Percentiles rank a stretch among this genome's conserved stretches.
These are phyloP conservation scores for Zoanthus gigantus DNA, from an alignment of 92 coral and sea anemone species.

Conservation along the genomic window DNA sequence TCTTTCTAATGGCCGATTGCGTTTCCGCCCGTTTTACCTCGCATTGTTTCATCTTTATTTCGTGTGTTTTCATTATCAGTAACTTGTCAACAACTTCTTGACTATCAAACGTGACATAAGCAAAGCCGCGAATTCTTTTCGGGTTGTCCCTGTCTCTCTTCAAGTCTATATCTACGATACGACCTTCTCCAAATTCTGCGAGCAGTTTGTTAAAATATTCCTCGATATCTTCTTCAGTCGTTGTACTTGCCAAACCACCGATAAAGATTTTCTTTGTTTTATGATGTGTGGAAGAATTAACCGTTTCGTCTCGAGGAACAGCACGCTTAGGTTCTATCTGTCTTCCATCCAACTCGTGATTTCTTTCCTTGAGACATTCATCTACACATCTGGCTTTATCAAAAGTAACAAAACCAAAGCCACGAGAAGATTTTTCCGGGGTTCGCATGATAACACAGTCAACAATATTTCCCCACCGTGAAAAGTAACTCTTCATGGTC, in stretches of 20 bases:
- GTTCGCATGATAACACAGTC: constrained; percentile 95
- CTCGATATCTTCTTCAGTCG: constrained; percentile 86
- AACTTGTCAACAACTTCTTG: constrained; percentile 93
- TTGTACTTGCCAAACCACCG: constrained; percentile 97
- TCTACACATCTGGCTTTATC: constrained; percentile 86
- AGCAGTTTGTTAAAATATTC: constrained; percentile 85
- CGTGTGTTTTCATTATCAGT: constrained; percentile 84
- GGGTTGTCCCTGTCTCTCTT: constrained; percentile 91
- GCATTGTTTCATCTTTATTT: constrained; percentile 93
- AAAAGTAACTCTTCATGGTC: constrained; percentile 86
- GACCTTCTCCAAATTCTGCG: constrained; percentile 80
- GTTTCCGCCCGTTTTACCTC: constrained; percentile 98
- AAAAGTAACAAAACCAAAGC: constrained; percentile 97
- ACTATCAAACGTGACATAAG: constrained; percentile 91
- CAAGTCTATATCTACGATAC: constrained; percentile 86
- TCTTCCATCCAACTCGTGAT: constrained; percentile 86
- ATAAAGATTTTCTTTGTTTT: constrained; percentile 90
- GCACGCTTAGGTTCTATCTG: constrained; percentile 99
- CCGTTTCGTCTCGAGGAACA: constrained; percentile 90
- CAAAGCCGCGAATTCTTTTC: constrained; percentile 92
- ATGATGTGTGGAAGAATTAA: constrained; percentile 64
- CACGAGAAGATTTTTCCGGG: constrained; percentile 86
- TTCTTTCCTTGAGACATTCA: constrained; percentile 78
- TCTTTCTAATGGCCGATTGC: constrained; percentile 83
- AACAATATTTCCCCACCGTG: constrained; percentile 94